phyloP scores from a whole-genome alignment of 2,113 vertebrate species.

The Oenanthe melanoleuca region DNA sequence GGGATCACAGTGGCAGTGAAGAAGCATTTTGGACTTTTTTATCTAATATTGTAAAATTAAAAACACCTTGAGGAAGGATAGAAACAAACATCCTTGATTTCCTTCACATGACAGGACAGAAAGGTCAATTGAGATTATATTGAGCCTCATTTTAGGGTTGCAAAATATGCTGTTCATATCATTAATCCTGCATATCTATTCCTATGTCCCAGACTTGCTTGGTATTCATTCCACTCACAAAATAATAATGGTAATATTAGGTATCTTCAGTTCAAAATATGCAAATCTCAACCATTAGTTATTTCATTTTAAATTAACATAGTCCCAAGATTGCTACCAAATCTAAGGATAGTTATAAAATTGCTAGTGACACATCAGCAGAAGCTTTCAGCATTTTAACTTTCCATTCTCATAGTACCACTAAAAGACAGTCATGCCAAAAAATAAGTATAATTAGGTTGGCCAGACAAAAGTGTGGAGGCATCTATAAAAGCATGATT shows the following conservation, averaged over 20 bases:
- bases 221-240: background rate
- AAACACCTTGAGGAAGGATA: background rate
- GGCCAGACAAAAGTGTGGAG: background rate
- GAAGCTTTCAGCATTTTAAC: background rate
- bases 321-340: background rate
- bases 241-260: background rate
- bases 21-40: background rate
- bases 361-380: rapidly evolving
- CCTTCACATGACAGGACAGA: background rate
- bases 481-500: background rate
- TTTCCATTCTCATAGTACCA: background rate
- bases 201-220: background rate
- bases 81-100: background rate
- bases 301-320: background rate
- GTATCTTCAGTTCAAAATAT: background rate
- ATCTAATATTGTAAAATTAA: background rate
- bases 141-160: background rate
- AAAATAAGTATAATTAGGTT: background rate
- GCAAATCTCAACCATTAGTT: background rate
- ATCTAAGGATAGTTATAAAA: background rate
- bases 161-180: background rate
- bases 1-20: background rate
- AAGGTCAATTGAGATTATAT: background rate
- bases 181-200: background rate
- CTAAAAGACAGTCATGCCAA: background rate